Conservation (phyloP, 30 jellyfish, hydroid and myxozoan species). For the Sanderia malayensis region DNA sequence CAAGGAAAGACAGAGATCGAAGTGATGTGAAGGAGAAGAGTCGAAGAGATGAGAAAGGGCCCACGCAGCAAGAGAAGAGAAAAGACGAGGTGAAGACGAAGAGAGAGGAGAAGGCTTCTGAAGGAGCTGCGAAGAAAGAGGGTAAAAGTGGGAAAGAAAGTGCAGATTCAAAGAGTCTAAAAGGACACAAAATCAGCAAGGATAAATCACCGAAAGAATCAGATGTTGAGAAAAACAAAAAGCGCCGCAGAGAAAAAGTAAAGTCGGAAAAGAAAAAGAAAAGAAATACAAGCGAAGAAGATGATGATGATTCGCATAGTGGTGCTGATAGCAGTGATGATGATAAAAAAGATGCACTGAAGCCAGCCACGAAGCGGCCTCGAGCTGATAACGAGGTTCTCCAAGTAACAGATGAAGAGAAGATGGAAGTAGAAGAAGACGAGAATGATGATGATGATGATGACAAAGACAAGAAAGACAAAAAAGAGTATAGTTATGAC, state of each 20-base stretch:
- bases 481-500: constrained; percentile 30
- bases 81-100: no score
- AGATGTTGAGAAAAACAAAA: no score
- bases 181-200: constrained; percentile 10
- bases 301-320: background rate
- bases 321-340: constrained; percentile 39
- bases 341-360: constrained; percentile 8
- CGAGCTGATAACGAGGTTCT: constrained; percentile 2
- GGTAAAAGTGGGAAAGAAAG: background rate
- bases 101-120: constrained; percentile 3
- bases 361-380: constrained; percentile 36
- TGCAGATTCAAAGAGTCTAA: background rate
- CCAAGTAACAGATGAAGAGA: constrained; percentile 7
- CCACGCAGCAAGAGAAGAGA: no score
- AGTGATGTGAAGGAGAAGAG: constrained; percentile 16
- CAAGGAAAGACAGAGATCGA: background rate
- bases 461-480: constrained; percentile 8
- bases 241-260: constrained; percentile 48
- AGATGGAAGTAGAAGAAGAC: background rate
- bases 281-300: background rate
- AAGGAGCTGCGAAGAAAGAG: constrained; percentile 9
- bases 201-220: no score
- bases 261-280: constrained; percentile 7
- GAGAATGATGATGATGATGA: background rate
- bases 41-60: no score